Evolutionary conservation across 2,113 vertebrate genomes (phyloP).

Genomic region (Canis aureus): DNA sequence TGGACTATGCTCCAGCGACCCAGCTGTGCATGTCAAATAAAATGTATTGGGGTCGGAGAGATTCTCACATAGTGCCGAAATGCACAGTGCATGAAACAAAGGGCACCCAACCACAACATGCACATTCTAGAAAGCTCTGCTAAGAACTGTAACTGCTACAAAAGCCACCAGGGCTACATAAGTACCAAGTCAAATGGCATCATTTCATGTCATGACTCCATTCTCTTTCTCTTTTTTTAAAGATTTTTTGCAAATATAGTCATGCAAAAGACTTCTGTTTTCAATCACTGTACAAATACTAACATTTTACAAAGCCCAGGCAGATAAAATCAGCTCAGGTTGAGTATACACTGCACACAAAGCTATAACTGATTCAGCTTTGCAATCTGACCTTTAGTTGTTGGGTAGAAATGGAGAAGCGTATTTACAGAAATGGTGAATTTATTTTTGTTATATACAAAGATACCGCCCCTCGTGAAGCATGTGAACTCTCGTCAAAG

Average conservation of each 20-base stretch:
- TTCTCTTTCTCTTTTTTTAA: not conserved
- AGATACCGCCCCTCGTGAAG: not conserved
- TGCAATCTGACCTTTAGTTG: constrained; percentile 86
- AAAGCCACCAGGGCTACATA: fast-evolving
- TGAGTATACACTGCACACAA: constrained; percentile 48
- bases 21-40: constrained; percentile 80
- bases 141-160: not conserved
- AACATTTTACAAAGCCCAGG: constrained; percentile 73
- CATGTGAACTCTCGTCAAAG: constrained; percentile 58
- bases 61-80: constrained; percentile 47
- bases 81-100: not conserved
- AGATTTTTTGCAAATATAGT: constrained; percentile 48
- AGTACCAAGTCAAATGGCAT: not conserved
- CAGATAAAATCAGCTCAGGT: constrained; percentile 88
- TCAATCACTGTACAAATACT: constrained; percentile 70
- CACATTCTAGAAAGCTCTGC: constrained; percentile 21
- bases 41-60: constrained; percentile 72
- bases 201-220: constrained; percentile 11
- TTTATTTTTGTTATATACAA: constrained; percentile 37
- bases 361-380: constrained; percentile 76
- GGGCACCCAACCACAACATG: not conserved
- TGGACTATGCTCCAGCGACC: constrained; percentile 49
- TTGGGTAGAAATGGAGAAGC: not conserved
- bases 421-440: not conserved
- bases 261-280: constrained; percentile 75